Base-by-base conservation (phyloP, 1,140 invertebrate genomes). In the Dendrolimus kikuchii region DNA sequence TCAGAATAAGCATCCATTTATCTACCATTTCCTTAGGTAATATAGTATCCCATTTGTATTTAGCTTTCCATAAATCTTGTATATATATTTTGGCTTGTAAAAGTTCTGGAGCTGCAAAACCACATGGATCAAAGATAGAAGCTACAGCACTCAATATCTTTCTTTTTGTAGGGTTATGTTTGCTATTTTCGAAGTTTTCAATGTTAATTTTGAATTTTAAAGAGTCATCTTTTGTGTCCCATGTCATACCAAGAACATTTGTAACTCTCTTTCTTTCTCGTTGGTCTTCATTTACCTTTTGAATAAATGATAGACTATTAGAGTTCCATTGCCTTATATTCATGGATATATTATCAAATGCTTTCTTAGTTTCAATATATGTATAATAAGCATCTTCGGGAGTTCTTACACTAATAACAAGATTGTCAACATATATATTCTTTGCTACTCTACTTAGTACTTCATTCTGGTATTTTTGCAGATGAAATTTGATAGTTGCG, bases 291-390 rank as follows among this genome's bases (percentile, higher is more conserved):
- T 53, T 57, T 54, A 57, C 57, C 8, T 37, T 7, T 9, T 46
- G 6, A 7, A 49, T 37, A 44, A 51, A 62, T 8, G 10, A 50
- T n/a, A 46, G 54, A 41, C 39, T 48, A 36, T 60, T 63, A 7
- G 55, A 66, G 46, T 57, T 66, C 52, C 55, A 60, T 9, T 63
- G 58, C 4, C 58, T 43, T 49, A 67, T 42, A 51, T 64, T 67
- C 56, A 67, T 64, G 8, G 59, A 64, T 9, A 61, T 42, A 38
- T 49, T 9, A n/a, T 61, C 8, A 51, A 62, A 67, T 40, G 51
- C 45, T 37, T 64, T 5, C 43, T 7, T 42, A 42, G 6, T 57
- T 67, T 23, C 46, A 38, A 38, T 7, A 5, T 5, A 42, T 44
- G 36, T 62, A 67, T 41, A 67, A 40, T 41, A 41, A 23, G 53